Evolutionary conservation across 1,140 invertebrate genomes (phyloP).

Genomic region (Plodia interpunctella): DNA sequence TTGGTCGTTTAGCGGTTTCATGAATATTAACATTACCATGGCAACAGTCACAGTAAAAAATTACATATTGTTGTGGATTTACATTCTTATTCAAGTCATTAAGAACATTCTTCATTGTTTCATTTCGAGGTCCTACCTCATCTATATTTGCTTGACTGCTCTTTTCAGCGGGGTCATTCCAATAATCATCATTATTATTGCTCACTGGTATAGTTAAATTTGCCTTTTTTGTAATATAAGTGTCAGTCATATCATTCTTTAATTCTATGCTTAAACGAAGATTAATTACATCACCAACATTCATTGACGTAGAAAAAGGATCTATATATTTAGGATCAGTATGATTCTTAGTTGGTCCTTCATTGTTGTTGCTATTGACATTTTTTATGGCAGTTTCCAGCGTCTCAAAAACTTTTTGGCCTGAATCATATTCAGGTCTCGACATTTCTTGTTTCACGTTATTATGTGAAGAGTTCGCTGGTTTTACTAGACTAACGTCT

Average conservation of each 20-base stretch:
- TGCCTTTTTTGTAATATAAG: slow-evolving; percentile 3
- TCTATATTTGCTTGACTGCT: slow-evolving; percentile 35
- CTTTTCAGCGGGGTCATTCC: background rate
- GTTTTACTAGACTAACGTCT: too few relatives aligned
- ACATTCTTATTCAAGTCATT: slow-evolving; percentile 4
- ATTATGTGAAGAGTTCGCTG: background rate
- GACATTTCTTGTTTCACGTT: background rate
- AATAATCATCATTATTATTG: background rate
- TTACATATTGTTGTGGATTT: slow-evolving; percentile 14
- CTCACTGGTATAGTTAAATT: background rate
- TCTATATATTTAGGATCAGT: background rate
- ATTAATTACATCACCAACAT: slow-evolving; percentile 32
- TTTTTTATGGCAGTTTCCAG: background rate
- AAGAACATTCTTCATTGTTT: slow-evolving; percentile 24
- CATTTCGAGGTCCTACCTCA: slow-evolving; percentile 17
- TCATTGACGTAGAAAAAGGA: slow-evolving; percentile 4
- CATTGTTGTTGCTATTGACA: slow-evolving; percentile 10
- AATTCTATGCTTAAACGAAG: slow-evolving; percentile 45
- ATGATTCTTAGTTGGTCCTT: background rate
- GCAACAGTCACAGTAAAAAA: slow-evolving; percentile 23
- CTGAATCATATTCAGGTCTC: background rate
- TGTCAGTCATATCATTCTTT: slow-evolving; percentile 20
- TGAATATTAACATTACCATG: slow-evolving; percentile 4
- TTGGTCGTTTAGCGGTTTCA: background rate
- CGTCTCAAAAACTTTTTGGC: background rate